Conservation (phyloP, 1,140 invertebrate species). For the Drosophila yakuba region DNA sequence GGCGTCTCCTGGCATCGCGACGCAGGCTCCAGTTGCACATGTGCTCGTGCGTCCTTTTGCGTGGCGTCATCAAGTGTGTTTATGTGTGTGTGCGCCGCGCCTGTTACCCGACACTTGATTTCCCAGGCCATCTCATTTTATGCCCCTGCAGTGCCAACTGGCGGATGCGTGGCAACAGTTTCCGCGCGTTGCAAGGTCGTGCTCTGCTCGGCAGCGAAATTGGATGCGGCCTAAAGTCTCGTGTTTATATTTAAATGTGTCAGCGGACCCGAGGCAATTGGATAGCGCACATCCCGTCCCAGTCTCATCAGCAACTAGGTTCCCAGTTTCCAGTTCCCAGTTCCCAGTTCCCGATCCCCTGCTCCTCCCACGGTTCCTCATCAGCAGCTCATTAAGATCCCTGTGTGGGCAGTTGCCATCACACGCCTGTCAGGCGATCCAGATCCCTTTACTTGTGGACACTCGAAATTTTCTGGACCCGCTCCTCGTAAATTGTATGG, state of each 20-base stretch:
- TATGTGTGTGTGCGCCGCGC: conserved; percentile 23
- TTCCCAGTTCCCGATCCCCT: not conserved
- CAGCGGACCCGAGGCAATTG: conserved; percentile 59
- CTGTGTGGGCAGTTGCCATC: conserved; percentile 62
- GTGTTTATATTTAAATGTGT: conserved; percentile 81
- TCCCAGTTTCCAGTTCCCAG: not conserved
- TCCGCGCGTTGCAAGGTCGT: conserved; percentile 67
- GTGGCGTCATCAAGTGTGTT: conserved; percentile 66
- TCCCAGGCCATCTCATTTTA: conserved; percentile 72
- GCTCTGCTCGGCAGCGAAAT: conserved; percentile 46
- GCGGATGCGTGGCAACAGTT: conserved; percentile 55
- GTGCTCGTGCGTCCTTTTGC: conserved; percentile 44
- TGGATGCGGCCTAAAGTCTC: conserved; percentile 56
- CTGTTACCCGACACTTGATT: conserved; percentile 72
- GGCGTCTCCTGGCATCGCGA: conserved; percentile 11
- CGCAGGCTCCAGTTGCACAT: conserved; percentile 29
- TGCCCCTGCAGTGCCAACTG: conserved; percentile 77
- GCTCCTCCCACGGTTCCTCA: not conserved
- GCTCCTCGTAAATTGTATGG: conserved; percentile 53
- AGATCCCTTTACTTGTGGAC: conserved; percentile 23
- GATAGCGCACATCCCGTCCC: conserved; percentile 66
- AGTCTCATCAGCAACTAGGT: conserved; percentile 10
- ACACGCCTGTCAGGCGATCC: conserved; percentile 56
- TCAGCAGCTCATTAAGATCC: conserved; percentile 63
- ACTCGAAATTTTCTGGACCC: conserved; percentile 11